These are phyloP conservation scores for Brachionichthys hirsutus DNA, from an alignment of 2,113 vertebrate genomes.

Conservation along the genomic window DNA sequence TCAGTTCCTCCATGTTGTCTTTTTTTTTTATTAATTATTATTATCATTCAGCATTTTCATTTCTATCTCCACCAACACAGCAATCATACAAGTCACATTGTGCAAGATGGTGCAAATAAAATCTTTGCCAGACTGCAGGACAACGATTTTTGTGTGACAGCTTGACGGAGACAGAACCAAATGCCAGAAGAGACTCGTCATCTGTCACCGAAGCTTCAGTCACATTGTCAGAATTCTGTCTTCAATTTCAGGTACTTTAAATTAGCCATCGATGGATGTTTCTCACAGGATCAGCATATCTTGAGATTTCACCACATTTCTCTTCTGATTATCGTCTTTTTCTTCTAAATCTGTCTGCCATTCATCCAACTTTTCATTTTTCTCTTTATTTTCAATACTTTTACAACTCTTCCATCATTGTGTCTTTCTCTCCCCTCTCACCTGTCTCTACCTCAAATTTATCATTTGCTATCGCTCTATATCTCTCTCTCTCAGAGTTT, in stretches of 20 bases:
- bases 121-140: background rate
- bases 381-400: background rate
- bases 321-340: background rate
- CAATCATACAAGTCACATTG: background rate
- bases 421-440: slow-evolving; percentile 1
- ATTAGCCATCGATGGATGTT: background rate
- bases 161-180: background rate
- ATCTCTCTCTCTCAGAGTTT: slow-evolving; percentile 34
- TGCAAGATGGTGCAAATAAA: slow-evolving; percentile 4
- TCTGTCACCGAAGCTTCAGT: background rate
- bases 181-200: background rate
- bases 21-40: background rate
- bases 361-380: background rate
- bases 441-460: slow-evolving; percentile 3
- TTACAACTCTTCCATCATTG: background rate
- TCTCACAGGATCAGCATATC: background rate
- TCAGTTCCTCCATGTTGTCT: no score
- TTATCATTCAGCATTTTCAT: no score
- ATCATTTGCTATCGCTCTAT: slow-evolving; percentile 11
- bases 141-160: background rate
- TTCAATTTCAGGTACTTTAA: background rate
- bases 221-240: background rate
- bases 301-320: background rate
- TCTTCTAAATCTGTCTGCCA: background rate
- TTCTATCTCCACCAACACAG: no score